Evolutionary conservation across 2,113 vertebrate genomes (phyloP).

Genomic region (Muntiacus muntjak): DNA sequence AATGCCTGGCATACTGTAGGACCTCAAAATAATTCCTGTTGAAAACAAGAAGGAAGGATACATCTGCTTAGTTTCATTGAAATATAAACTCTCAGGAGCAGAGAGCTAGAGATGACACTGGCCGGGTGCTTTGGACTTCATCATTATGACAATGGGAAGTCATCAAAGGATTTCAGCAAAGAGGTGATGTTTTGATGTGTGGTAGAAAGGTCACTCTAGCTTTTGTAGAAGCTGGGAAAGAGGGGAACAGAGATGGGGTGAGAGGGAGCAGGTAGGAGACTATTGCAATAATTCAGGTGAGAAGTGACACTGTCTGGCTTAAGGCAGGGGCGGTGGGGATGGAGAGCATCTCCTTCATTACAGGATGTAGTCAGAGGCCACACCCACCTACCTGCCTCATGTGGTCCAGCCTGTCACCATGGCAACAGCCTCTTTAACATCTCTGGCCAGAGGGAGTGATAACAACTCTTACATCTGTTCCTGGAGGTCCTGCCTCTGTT

Average conservation of each 20-base stretch:
- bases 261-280: neutral
- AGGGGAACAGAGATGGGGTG: neutral
- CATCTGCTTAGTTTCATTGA: neutral
- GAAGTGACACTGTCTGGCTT: neutral
- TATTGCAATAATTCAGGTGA: neutral
- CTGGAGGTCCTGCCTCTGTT: constrained; percentile 68
- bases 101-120: neutral
- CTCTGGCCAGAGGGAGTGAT: constrained; percentile 65
- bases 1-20: neutral
- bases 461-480: constrained; percentile 80
- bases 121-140: neutral
- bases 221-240: neutral
- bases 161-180: neutral
- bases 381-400: constrained; percentile 7
- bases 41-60: neutral
- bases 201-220: neutral
- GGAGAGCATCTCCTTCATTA: neutral
- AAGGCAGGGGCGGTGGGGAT: neutral
- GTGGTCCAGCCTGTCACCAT: neutral
- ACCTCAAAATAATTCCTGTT: neutral
- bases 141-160: neutral
- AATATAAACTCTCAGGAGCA: neutral
- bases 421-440: constrained; percentile 64
- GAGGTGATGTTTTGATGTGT: neutral
- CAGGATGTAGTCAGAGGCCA: neutral